phyloP scores from a whole-genome alignment of 2,113 vertebrate genomes.

The Thamnaconus septentrionalis region DNA sequence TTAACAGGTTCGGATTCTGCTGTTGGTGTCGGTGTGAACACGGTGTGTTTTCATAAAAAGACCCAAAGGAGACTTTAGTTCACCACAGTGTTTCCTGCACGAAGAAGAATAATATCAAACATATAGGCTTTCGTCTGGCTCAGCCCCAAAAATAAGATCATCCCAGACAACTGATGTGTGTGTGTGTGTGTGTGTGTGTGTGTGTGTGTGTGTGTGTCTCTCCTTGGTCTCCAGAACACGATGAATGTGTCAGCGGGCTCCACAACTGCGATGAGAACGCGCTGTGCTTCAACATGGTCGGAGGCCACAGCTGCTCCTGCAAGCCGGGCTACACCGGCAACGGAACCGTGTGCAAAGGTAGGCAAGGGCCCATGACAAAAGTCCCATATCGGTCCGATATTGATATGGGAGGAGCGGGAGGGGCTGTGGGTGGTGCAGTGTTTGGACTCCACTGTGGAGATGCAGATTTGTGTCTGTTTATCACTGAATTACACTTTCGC shows the following conservation, averaged over 20 bases:
- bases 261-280: constrained; percentile 96
- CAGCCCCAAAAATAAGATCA: too few species aligned
- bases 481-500: constrained; percentile 32
- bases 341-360: constrained; percentile 94
- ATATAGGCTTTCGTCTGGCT: too few species aligned
- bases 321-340: constrained; percentile 95
- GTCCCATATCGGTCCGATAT: too few species aligned
- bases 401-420: too few species aligned
- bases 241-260: constrained; percentile 91
- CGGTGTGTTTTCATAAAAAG: too few species aligned
- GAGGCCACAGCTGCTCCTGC: constrained; percentile 95
- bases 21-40: too few species aligned
- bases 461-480: constrained; percentile 11
- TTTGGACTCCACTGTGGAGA: not conserved
- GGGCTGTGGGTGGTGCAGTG: not conserved
- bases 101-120: too few species aligned
- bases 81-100: too few species aligned
- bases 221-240: constrained; percentile 81
- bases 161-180: not conserved
- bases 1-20: too few species aligned
- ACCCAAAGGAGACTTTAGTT: too few species aligned
- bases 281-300: constrained; percentile 94
- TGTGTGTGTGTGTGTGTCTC: constrained; percentile 3
- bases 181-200: not conserved
- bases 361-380: constrained; percentile 3